Conservation (phyloP, 2,113 vertebrate species). For the Sinocyclocheilus grahami region DNA sequence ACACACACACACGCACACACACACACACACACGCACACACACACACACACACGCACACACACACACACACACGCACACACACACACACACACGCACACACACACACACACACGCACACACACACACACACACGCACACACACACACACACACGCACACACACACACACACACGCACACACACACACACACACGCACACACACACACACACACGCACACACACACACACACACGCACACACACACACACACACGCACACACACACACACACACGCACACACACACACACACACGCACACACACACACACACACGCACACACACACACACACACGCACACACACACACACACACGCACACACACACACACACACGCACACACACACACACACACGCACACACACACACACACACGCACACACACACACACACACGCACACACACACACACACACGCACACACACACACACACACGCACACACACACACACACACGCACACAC, state of each 20-base stretch:
- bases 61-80: neutral
- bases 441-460: slow-evolving; percentile 7
- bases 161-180: slow-evolving; percentile 14
- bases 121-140: neutral
- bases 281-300: slow-evolving; percentile 14
- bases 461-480: slow-evolving; percentile 14
- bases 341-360: slow-evolving; percentile 14
- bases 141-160: slow-evolving; percentile 7
- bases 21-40: slow-evolving; percentile 7
- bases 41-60: slow-evolving; percentile 14
- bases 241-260: neutral
- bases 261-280: slow-evolving; percentile 7
- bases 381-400: slow-evolving; percentile 7
- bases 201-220: slow-evolving; percentile 7
- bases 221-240: slow-evolving; percentile 14
- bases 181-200: neutral
- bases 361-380: neutral
- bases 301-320: neutral
- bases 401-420: slow-evolving; percentile 14
- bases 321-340: slow-evolving; percentile 7
- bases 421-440: neutral
- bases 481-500: neutral
- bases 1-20: neutral
- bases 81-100: slow-evolving; percentile 7
- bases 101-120: slow-evolving; percentile 14